phyloP scores from a whole-genome alignment of 1,140 invertebrate species.

The Saxidomus purpurata region DNA sequence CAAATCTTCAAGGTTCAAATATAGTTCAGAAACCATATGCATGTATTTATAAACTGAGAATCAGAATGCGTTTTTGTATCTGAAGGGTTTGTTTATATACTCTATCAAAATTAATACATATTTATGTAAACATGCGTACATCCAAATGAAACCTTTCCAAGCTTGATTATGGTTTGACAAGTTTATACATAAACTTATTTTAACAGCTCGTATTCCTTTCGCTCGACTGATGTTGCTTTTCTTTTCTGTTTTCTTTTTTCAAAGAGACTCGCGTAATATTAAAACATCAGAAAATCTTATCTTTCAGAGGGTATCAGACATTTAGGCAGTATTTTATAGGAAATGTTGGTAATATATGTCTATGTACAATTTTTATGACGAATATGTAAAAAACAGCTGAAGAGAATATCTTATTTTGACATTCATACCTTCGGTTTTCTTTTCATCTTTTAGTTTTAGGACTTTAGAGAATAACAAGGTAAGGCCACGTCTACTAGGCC shows the following conservation, averaged over 20 bases:
- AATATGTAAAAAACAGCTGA: constrained; percentile 7
- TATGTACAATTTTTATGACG: neutral
- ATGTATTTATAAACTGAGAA: neutral
- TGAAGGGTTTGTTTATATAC: neutral
- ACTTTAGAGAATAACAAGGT: neutral
- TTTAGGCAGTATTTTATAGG: neutral
- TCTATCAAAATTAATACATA: constrained; percentile 3
- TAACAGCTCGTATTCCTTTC: neutral
- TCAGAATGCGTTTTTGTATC: neutral
- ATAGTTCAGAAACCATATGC: neutral
- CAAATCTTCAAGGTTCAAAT: neutral
- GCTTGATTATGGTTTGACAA: constrained; percentile 16
- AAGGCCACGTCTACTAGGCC: neutral
- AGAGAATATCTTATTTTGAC: constrained; percentile 14
- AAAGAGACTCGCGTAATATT: neutral
- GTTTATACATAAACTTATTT: neutral
- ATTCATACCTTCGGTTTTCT: neutral
- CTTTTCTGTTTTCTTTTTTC: no score
- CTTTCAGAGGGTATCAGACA: neutral
- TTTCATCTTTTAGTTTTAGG: constrained; percentile 1
- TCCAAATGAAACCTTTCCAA: neutral
- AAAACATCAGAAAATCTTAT: neutral
- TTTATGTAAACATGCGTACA: constrained; percentile 1
- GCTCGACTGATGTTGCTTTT: neutral
- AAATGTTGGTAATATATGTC: constrained; percentile 21